These are phyloP conservation scores for Aleiodes sp. DNA, from an alignment of 1,140 invertebrate genomes.

Conservation along the genomic window DNA sequence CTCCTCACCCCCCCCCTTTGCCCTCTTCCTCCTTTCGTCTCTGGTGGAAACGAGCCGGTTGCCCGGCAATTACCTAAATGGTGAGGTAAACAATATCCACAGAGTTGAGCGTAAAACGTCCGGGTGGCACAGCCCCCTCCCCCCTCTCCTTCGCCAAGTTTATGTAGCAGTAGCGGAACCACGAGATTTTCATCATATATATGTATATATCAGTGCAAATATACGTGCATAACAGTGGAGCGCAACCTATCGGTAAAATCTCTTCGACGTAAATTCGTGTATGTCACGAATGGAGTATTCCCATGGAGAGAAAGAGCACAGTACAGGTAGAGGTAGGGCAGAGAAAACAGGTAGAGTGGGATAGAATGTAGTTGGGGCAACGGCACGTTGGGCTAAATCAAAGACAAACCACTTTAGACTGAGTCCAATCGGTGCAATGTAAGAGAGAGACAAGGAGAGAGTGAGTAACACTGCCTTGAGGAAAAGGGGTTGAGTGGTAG, in stretches of 20 bases:
- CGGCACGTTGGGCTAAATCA: conserved; percentile 61
- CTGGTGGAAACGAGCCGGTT: conserved; percentile 55
- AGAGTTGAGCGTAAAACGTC: conserved; percentile 59
- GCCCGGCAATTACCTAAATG: conserved; percentile 67
- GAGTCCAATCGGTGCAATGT: conserved; percentile 47
- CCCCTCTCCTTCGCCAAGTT: conserved; percentile 25
- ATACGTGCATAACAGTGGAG: conserved; percentile 37
- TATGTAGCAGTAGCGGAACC: neutral
- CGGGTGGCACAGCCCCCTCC: conserved; percentile 28
- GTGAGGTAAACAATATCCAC: conserved; percentile 65
- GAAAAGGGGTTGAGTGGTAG: neutral
- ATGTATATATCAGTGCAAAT: no score
- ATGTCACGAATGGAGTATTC: neutral
- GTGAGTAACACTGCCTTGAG: neutral
- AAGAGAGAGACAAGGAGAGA: neutral
- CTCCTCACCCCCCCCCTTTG: neutral
- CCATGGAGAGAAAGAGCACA: no score
- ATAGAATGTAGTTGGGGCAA: conserved; percentile 21
- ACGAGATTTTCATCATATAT: neutral
- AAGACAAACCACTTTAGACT: conserved; percentile 65
- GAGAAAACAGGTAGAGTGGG: conserved; percentile 9
- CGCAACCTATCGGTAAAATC: conserved; percentile 5
- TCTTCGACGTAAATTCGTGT: conserved; percentile 4
- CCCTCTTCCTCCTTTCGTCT: neutral
- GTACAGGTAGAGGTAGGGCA: neutral